Evolutionary conservation across 1,140 invertebrate species (phyloP).

Genomic region (Microplitis mediator): DNA sequence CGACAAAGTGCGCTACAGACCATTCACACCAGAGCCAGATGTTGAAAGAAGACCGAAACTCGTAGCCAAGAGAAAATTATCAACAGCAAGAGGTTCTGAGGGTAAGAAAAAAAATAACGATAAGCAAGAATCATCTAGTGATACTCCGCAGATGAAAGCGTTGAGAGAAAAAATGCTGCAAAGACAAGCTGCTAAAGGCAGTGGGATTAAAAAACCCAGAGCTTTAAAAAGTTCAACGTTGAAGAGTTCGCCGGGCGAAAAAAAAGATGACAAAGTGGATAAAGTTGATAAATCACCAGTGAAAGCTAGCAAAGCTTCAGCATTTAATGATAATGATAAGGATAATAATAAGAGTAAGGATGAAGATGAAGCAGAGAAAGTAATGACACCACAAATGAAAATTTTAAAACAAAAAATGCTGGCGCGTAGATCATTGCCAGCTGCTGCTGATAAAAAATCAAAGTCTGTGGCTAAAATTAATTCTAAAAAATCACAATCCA

Average conservation of each 20-base stretch:
- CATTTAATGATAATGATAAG: neutral
- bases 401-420: slow-evolving; percentile 28
- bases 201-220: slow-evolving; percentile 16
- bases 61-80: too few species aligned
- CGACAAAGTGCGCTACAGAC: too few species aligned
- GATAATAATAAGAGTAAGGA: neutral
- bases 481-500: neutral
- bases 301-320: neutral
- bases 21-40: too few species aligned
- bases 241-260: neutral
- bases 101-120: neutral
- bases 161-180: slow-evolving; percentile 35
- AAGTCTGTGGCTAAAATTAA: neutral
- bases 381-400: slow-evolving; percentile 38
- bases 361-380: neutral
- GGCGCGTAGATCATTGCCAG: neutral
- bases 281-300: neutral
- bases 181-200: slow-evolving; percentile 31
- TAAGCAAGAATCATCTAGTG: slow-evolving; percentile 19
- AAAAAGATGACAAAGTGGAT: neutral
- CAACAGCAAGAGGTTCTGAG: too few species aligned
- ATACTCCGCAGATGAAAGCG: slow-evolving; percentile 43
- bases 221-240: neutral
- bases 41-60: too few species aligned
- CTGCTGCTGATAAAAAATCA: neutral